Evolutionary conservation across 2,797 vertebrate species (phyloP).

Genomic region (Peromyscus eremicus): DNA sequence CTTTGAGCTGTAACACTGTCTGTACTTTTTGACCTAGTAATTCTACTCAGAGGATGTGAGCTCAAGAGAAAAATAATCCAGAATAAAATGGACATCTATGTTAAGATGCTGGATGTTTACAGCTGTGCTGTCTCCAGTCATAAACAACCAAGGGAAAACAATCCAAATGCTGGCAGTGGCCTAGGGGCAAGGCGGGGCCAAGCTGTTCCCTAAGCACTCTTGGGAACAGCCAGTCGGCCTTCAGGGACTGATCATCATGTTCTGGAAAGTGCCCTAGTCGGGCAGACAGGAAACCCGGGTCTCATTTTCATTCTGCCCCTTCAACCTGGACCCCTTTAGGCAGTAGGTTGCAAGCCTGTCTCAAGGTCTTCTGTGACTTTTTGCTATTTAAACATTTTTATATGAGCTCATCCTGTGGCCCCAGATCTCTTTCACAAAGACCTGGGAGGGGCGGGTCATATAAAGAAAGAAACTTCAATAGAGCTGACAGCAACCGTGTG

Average conservation of each 20-base stretch:
- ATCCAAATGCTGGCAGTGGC: background rate
- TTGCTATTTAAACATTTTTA: background rate
- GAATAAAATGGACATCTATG: conserved; percentile 61
- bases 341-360: background rate
- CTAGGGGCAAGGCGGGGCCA: background rate
- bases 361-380: conserved; percentile 1
- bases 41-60: conserved; percentile 54
- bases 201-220: background rate
- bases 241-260: background rate
- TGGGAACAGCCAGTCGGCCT: background rate
- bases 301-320: background rate
- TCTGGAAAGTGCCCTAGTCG: background rate
- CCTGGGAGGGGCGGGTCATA: background rate
- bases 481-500: background rate
- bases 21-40: conserved; percentile 55
- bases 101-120: conserved; percentile 68
- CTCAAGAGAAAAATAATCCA: background rate
- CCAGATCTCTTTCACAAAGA: background rate
- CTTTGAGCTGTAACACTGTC: conserved; percentile 27
- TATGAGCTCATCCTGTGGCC: background rate
- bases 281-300: conserved; percentile 7
- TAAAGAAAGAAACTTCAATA: background rate
- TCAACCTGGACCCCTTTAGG: background rate
- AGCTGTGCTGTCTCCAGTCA: conserved; percentile 58
- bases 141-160: conserved; percentile 64